Evolutionary conservation across 92 coral and sea anemone species (phyloP), one percentile per base, ranked within the genome.

Genomic region (Bergia puertoricense): DNA sequence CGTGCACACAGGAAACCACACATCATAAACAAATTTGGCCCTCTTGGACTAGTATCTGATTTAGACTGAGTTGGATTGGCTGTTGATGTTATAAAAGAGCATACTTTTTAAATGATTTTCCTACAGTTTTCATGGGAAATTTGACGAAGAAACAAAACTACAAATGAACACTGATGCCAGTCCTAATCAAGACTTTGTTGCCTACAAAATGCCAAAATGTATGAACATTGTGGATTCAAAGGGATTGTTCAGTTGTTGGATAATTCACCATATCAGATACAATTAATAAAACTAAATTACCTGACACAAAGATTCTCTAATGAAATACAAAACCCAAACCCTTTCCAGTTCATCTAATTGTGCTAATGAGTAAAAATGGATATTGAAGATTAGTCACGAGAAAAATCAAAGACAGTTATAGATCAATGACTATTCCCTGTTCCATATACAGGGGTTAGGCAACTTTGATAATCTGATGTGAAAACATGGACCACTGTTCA

Each of bases 1-100:
- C 75, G 79, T 50, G 79, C 87, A 72, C 77, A 84, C 48, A 22
- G 87, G 45, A 62, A 38, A 81, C 85, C 77, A 84, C 56, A 69
- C 87, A 84, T 69, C 87, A 84, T 84, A 84, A 84, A 84, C 87
- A 84, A 84, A 84, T 84, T 69, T 84, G 87, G 87, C 87, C 66
- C 87, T 84, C 87, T 84, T 84, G 87, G 78, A 69, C 79, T 84
- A 84, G 79, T 46, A 45, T 84, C 77, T 84, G 87, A 84, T 84
- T 54, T 84, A 84, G 87, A 84, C 87, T 48, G 87, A 69, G 78
- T 48, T 67, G 86, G 86, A 41, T 48, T 83, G 77, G 86, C 87
- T 84, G 87, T 71, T 42, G 79, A 74, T 71, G 78, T 84, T 71
- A 84, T 8, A 84, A 84, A 84, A 84, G 87, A 84, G 75, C 87